Evolutionary conservation across 1,140 invertebrate species (phyloP).

Genomic region (Drosophila varians): DNA sequence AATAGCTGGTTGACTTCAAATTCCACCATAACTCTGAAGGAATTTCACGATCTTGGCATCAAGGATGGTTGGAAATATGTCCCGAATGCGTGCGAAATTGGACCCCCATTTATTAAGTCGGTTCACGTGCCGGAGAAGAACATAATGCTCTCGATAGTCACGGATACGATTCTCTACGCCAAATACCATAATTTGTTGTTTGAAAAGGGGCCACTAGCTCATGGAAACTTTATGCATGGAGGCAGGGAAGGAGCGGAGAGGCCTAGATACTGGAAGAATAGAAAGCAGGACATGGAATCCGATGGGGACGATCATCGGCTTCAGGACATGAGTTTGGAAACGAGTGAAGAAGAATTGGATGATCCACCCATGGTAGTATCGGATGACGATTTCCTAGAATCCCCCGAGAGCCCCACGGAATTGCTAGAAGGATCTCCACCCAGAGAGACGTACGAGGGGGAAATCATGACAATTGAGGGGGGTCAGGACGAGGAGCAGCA

Average conservation of each 20-base stretch:
- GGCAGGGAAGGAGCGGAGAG: not conserved
- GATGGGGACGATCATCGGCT: too few species aligned
- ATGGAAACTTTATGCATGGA: not conserved
- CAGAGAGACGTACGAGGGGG: too few species aligned
- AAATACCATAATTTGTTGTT: not conserved
- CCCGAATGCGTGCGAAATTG: not conserved
- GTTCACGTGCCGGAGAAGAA: not conserved
- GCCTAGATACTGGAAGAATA: not conserved
- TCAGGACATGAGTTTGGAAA: too few species aligned
- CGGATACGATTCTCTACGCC: not conserved
- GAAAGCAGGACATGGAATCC: too few species aligned
- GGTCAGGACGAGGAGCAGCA: too few species aligned
- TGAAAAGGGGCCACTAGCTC: not conserved
- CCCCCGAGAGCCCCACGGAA: too few species aligned
- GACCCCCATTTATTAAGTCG: not conserved
- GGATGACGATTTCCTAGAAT: too few species aligned
- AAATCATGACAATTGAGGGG: too few species aligned
- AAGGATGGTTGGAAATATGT: constrained; percentile 7
- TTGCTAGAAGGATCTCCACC: too few species aligned
- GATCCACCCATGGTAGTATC: too few species aligned
- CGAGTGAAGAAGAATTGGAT: too few species aligned
- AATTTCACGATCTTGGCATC: not conserved
- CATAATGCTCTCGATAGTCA: not conserved
- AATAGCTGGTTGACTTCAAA: constrained; percentile 7
- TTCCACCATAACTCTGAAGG: not conserved